These are phyloP conservation scores for Galleria mellonella DNA, from an alignment of 1,140 invertebrate genomes.

Conservation along the genomic window DNA sequence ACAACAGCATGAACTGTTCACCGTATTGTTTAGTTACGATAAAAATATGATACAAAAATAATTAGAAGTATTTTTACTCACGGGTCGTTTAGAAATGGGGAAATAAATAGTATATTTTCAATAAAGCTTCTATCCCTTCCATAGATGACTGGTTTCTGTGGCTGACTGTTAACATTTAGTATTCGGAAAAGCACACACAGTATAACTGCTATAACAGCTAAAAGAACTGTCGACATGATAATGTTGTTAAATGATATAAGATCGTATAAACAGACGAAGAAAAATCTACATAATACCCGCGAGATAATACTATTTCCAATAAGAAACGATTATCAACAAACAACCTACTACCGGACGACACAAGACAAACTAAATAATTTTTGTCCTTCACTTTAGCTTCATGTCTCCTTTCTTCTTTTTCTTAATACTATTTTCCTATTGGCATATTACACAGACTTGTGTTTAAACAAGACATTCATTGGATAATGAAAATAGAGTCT, in stretches of 20 bases:
- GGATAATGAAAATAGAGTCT: no score
- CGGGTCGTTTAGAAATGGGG: slow-evolving; percentile 85
- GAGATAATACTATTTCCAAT: slow-evolving; percentile 9
- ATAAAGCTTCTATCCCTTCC: slow-evolving; percentile 85
- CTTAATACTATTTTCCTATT: no score
- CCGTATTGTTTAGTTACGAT: not conserved
- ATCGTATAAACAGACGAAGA: slow-evolving; percentile 7
- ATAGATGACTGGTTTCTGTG: slow-evolving; percentile 82
- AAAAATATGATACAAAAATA: not conserved
- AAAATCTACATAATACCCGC: slow-evolving; percentile 31
- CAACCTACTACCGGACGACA: slow-evolving; percentile 12
- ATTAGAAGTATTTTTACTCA: slow-evolving; percentile 75
- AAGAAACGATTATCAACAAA: slow-evolving; percentile 11
- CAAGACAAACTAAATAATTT: slow-evolving; percentile 8
- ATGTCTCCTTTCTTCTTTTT: no score
- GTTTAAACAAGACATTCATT: no score
- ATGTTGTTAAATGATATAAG: slow-evolving; percentile 4
- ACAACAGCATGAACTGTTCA: not conserved
- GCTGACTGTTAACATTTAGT: slow-evolving; percentile 86
- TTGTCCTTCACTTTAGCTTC: no score
- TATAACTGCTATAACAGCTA: slow-evolving; percentile 85
- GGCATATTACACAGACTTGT: no score
- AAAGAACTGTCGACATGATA: slow-evolving; percentile 83
- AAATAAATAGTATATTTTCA: slow-evolving; percentile 83
- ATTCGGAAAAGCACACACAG: slow-evolving; percentile 87